phyloP scores from a whole-genome alignment of 2,888 invertebrate species.

The Acleris laterana region DNA sequence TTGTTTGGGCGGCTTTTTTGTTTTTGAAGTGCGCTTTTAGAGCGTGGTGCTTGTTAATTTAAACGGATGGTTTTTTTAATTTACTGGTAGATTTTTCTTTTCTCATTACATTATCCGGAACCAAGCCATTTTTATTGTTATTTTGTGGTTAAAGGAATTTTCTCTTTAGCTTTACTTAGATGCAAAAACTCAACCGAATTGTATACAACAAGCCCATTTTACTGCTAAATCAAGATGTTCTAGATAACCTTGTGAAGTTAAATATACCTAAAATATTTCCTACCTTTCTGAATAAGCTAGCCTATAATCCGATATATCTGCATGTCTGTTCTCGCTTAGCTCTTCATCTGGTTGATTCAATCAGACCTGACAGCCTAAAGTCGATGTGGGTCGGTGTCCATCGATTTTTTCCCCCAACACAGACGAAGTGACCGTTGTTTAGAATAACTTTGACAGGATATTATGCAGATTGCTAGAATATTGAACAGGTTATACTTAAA shows the following conservation, averaged over 20 bases:
- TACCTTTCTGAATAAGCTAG: no score
- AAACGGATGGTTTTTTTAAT: no score
- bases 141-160: no score
- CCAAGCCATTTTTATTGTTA: no score
- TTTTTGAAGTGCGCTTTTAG: slow-evolving; percentile 24
- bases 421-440: slow-evolving; percentile 45
- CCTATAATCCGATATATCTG: no score
- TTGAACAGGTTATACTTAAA: no score
- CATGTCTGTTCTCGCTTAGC: slow-evolving; percentile 51
- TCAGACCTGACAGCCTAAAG: slow-evolving; percentile 82
- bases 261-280: background rate
- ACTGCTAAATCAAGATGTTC: no score
- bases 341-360: slow-evolving; percentile 73
- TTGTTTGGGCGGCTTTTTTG: slow-evolving; percentile 31
- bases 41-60: slow-evolving; percentile 4
- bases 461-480: slow-evolving; percentile 19
- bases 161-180: no score
- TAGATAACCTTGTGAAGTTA: background rate
- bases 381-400: slow-evolving; percentile 78
- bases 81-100: no score
- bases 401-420: slow-evolving; percentile 72
- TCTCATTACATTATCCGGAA: no score
- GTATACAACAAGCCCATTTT: no score
- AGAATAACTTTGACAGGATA: slow-evolving; percentile 46
- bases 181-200: no score